phyloP scores from a whole-genome alignment of 2,113 vertebrate species.

The Apus apus region DNA sequence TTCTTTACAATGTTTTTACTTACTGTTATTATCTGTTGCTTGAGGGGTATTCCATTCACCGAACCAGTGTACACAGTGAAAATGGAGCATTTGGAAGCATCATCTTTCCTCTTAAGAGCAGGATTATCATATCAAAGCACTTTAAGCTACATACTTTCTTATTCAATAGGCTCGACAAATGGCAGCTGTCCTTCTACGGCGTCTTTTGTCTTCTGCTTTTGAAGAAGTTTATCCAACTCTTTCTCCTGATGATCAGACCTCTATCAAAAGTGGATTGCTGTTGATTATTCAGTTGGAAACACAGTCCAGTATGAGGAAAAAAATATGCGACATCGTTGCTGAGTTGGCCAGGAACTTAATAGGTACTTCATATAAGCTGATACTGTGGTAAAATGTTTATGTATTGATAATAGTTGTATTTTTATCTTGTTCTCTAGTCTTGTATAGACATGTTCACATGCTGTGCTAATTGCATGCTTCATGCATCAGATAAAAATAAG shows the following conservation, averaged over 20 bases:
- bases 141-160: neutral
- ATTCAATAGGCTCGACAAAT: slow-evolving; percentile 90
- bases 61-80: neutral
- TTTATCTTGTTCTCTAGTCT: neutral
- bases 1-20: neutral
- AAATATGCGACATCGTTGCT: slow-evolving; percentile 95
- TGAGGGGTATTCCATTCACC: neutral
- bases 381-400: neutral
- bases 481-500: neutral
- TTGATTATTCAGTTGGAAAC: slow-evolving; percentile 90
- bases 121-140: neutral
- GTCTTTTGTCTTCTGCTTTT: slow-evolving; percentile 94
- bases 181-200: slow-evolving; percentile 93
- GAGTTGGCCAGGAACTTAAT: slow-evolving; percentile 95
- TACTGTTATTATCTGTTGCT: neutral
- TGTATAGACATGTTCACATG: accelerated
- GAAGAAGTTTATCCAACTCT: slow-evolving; percentile 94
- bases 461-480: neutral
- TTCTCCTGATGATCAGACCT: slow-evolving; percentile 87
- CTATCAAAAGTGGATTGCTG: slow-evolving; percentile 91
- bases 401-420: neutral
- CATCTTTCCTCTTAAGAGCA: neutral
- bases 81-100: neutral
- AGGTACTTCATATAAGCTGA: slow-evolving; percentile 73
- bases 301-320: slow-evolving; percentile 91